Percentiles rank a stretch among this genome's conserved stretches.
Evolutionary conservation across 2,797 vertebrate genomes (phyloP).

Genomic region (Staurois parvus): DNA sequence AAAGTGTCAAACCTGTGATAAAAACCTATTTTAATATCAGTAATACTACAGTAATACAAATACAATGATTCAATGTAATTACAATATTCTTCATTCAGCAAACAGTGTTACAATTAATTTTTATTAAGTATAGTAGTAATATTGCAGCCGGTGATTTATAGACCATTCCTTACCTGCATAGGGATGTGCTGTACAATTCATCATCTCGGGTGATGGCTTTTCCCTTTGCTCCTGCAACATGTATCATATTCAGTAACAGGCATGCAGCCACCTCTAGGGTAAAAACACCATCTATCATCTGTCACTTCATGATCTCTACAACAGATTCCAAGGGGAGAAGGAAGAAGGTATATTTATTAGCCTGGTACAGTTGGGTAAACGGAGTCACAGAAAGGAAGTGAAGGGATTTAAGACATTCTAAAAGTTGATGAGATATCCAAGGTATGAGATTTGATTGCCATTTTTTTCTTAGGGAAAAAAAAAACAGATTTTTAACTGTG

Average conservation of each 20-base stretch:
- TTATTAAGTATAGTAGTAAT: constrained; percentile 47
- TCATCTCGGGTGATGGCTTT: constrained; percentile 54
- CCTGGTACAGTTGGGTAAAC: constrained; percentile 56
- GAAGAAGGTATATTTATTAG: constrained; percentile 60
- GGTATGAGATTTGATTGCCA: constrained; percentile 25
- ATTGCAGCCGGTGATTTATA: constrained; percentile 46
- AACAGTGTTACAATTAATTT: constrained; percentile 44
- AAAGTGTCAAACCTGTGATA: constrained; percentile 12
- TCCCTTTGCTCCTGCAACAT: constrained; percentile 53
- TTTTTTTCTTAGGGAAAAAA: too few relatives aligned
- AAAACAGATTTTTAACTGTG: constrained; percentile 16
- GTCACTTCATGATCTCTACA: constrained; percentile 59
- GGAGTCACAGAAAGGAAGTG: constrained; percentile 53
- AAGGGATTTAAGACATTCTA: constrained; percentile 52
- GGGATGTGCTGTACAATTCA: constrained; percentile 53
- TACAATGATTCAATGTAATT: constrained; percentile 34
- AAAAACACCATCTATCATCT: constrained; percentile 57
- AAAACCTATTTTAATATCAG: constrained; percentile 12
- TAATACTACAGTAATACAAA: background rate
- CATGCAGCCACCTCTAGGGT: constrained; percentile 59
- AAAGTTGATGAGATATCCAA: constrained; percentile 56
- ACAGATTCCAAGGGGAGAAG: constrained; percentile 48
- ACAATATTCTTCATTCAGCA: constrained; percentile 21
- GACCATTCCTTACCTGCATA: constrained; percentile 38
- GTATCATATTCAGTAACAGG: constrained; percentile 61